Conservation (phyloP, 2,797 vertebrate genomes). For the Lagothrix lagotricha region DNA sequence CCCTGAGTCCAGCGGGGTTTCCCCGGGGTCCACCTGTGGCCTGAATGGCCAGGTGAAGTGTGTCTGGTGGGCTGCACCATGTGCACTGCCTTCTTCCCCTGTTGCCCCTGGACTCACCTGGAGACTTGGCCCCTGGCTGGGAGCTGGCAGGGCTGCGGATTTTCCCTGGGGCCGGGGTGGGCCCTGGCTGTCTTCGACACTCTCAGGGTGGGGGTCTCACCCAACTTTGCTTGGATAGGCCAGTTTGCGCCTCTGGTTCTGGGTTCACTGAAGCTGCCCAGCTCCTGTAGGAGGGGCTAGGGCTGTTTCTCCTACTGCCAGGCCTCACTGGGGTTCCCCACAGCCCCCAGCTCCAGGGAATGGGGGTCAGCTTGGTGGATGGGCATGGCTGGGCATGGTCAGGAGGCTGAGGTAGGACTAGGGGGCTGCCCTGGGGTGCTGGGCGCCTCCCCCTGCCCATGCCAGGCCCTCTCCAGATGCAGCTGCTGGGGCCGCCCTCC, state of each 20-base stretch:
- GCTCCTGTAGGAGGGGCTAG: background rate
- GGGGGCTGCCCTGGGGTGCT: background rate
- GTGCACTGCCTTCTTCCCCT: fast-evolving
- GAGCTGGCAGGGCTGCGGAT: background rate
- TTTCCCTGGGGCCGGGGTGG: background rate
- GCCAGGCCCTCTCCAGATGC: background rate
- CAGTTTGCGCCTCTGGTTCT: background rate
- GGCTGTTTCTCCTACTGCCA: fast-evolving
- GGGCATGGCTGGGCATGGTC: too few species aligned
- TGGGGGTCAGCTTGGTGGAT: background rate
- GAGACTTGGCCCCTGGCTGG: background rate
- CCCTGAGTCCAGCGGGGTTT: background rate
- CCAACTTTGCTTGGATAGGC: background rate
- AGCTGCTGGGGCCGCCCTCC: too few species aligned
- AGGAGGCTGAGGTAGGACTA: background rate
- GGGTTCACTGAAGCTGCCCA: background rate
- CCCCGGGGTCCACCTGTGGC: background rate
- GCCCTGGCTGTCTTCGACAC: background rate
- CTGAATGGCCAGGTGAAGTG: background rate
- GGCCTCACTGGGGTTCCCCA: background rate
- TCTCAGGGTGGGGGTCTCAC: background rate
- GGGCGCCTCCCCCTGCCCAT: too few species aligned
- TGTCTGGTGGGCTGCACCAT: too few species aligned
- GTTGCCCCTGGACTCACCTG: fast-evolving
- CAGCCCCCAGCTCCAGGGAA: background rate